These are phyloP conservation scores for Diorhabda sublineata DNA, from an alignment of 1,140 invertebrate genomes.

Conservation along the genomic window DNA sequence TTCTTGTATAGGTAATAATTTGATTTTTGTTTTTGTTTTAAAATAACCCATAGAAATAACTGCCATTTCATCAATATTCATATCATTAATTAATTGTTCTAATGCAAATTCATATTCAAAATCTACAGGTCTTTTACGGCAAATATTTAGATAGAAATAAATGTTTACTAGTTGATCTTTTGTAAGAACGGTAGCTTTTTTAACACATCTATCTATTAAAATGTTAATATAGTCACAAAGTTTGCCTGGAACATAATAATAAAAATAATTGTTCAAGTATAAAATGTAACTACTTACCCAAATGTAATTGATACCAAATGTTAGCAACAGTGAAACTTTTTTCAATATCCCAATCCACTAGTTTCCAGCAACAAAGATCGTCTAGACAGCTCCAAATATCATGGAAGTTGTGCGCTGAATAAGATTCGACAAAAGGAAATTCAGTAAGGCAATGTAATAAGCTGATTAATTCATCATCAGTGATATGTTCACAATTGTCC, in stretches of 20 bases:
- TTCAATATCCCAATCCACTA: conserved; percentile 43
- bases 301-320: conserved; percentile 49
- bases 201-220: conserved; percentile 48
- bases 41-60: conserved; percentile 59
- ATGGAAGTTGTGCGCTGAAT: conserved; percentile 47
- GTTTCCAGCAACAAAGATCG: conserved; percentile 49
- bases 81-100: conserved; percentile 45
- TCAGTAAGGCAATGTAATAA: conserved; percentile 42
- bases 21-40: conserved; percentile 56
- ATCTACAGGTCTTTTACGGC: conserved; percentile 45
- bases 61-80: conserved; percentile 54
- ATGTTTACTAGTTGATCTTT: conserved; percentile 53
- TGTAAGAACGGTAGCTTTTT: conserved; percentile 47
- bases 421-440: conserved; percentile 42
- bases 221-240: conserved; percentile 48
- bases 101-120: conserved; percentile 55
- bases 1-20: conserved; percentile 44
- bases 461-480: conserved; percentile 46
- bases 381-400: conserved; percentile 56
- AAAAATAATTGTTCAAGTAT: background rate
- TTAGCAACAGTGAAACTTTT: conserved; percentile 51
- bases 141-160: conserved; percentile 53
- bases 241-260: conserved; percentile 23
- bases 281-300: conserved; percentile 27
- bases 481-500: conserved; percentile 45